Evolutionary conservation across 2,888 invertebrate genomes (phyloP).

Genomic region (Hyposoter didymator): DNA sequence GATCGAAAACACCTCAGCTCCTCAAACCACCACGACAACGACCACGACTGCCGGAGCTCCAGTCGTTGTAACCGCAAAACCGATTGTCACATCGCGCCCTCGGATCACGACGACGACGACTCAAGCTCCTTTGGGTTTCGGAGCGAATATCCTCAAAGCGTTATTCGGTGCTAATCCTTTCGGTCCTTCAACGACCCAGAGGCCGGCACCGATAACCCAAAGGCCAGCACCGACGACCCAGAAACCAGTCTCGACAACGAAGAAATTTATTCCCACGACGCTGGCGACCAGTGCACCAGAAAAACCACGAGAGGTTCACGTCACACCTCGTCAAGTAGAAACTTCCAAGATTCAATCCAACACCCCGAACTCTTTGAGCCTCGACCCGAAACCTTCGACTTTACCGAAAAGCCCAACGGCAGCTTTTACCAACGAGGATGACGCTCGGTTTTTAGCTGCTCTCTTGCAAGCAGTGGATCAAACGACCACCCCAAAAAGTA

Average conservation of each 20-base stretch:
- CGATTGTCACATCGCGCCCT: slow-evolving; percentile 74
- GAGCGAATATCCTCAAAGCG: slow-evolving; percentile 77
- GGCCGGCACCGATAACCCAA: slow-evolving; percentile 61
- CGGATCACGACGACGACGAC: slow-evolving; percentile 82
- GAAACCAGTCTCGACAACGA: slow-evolving; percentile 66
- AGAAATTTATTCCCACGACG: slow-evolving; percentile 37
- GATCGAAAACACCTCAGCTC: slow-evolving; percentile 6
- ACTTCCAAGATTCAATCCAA: slow-evolving; percentile 69
- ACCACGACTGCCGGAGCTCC: slow-evolving; percentile 59
- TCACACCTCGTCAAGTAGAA: slow-evolving; percentile 67
- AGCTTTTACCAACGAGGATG: slow-evolving; percentile 71
- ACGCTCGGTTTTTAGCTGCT: slow-evolving; percentile 79
- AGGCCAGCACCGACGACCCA: slow-evolving; percentile 66
- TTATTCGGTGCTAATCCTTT: slow-evolving; percentile 79
- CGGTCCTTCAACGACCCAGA: slow-evolving; percentile 73
- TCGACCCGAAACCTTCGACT: slow-evolving; percentile 70
- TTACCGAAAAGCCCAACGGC: slow-evolving; percentile 75
- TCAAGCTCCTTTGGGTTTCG: slow-evolving; percentile 80
- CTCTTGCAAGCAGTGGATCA: slow-evolving; percentile 75
- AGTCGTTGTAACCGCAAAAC: slow-evolving; percentile 70
- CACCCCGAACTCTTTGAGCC: slow-evolving; percentile 74
- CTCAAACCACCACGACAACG: slow-evolving; percentile 60
- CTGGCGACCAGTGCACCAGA: background rate
- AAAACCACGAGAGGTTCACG: slow-evolving; percentile 44
- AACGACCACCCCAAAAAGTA: slow-evolving; percentile 64